phyloP scores from a whole-genome alignment of 1,140 invertebrate species.

The Cyphomyrmex costatus region DNA sequence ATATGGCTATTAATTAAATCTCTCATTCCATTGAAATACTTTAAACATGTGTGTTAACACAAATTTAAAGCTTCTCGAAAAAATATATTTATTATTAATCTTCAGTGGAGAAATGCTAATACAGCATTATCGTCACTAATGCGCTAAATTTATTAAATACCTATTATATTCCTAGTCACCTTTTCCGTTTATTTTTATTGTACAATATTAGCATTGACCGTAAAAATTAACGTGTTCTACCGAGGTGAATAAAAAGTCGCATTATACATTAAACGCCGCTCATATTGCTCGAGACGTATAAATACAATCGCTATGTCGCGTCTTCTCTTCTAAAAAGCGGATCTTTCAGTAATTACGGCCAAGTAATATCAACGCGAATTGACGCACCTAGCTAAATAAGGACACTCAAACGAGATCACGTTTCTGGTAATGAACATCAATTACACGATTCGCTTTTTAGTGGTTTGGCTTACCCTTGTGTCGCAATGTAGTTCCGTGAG shows the following conservation, averaged over 20 bases:
- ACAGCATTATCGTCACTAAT: neutral
- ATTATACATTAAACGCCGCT: constrained; percentile 8
- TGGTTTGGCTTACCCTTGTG: neutral
- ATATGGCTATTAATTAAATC: neutral
- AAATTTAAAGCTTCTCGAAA: neutral
- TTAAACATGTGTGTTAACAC: neutral
- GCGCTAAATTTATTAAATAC: constrained; percentile 15
- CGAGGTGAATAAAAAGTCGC: constrained; percentile 18
- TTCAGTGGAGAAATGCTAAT: neutral
- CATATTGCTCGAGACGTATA: constrained; percentile 32
- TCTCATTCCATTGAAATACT: neutral
- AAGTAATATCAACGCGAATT: constrained; percentile 29
- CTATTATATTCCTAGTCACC: neutral
- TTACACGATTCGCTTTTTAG: constrained; percentile 62
- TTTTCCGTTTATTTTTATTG: constrained; percentile 3
- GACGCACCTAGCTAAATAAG: constrained; percentile 69
- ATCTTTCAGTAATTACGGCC: constrained; percentile 4
- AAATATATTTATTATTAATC: neutral
- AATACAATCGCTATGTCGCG: constrained; percentile 32
- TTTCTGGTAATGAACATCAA: constrained; percentile 71
- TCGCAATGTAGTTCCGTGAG: constrained; percentile 25
- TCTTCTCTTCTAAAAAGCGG: constrained; percentile 64
- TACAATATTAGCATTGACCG: neutral
- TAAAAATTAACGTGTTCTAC: constrained; percentile 44
- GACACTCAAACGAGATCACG: constrained; percentile 33